These are phyloP conservation scores for Urocynchramus pylzowi DNA, from an alignment of 2,113 vertebrate species.

Conservation along the genomic window DNA sequence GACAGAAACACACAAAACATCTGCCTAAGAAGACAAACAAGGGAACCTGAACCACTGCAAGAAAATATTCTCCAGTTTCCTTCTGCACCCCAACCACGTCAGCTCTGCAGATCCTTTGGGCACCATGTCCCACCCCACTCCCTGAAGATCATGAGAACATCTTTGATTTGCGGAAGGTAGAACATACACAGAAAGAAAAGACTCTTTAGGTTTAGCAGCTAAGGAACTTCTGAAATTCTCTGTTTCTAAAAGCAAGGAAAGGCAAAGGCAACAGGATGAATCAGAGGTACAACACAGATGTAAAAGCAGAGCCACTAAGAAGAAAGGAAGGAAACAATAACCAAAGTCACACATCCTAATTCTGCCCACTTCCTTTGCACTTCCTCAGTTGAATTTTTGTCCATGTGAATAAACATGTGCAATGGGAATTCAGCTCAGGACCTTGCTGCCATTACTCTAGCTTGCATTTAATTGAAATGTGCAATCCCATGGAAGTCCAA, in stretches of 20 bases:
- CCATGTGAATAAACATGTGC: background rate
- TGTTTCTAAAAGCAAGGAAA: background rate
- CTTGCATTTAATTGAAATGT: background rate
- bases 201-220: background rate
- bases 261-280: background rate
- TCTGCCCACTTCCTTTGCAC: background rate
- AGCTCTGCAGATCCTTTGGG: background rate
- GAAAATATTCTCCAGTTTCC: background rate
- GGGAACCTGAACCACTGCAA: background rate
- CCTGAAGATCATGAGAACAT: background rate
- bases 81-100: fast-evolving
- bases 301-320: background rate
- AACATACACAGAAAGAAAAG: background rate
- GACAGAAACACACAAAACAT: background rate
- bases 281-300: background rate
- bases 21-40: background rate
- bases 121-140: background rate
- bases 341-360: background rate
- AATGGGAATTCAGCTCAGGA: conserved; percentile 14
- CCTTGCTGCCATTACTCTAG: background rate
- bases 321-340: background rate
- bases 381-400: background rate
- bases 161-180: background rate
- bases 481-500: background rate
- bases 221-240: background rate